Evolutionary conservation across 2,113 vertebrate genomes (phyloP).

Genomic region (Trichomycterus rosablanca): DNA sequence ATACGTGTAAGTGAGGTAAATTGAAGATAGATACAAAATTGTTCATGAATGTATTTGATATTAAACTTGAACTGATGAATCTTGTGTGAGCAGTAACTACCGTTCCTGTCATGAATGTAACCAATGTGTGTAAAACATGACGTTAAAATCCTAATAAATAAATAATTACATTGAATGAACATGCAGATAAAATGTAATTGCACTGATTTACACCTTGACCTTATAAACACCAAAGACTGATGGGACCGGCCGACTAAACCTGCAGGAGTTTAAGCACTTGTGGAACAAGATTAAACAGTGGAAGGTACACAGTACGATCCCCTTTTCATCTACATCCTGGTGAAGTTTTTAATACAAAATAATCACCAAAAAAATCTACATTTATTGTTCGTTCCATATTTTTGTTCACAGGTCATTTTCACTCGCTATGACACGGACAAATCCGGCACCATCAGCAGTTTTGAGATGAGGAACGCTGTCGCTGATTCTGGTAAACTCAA

Average conservation of each 20-base stretch:
- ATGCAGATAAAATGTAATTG: too few relatives aligned
- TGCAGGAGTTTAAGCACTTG: constrained; percentile 90
- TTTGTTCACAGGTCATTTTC: constrained; percentile 80
- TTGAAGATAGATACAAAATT: too few relatives aligned
- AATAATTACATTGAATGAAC: too few relatives aligned
- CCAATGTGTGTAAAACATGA: too few relatives aligned
- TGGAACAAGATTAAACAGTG: constrained; percentile 96
- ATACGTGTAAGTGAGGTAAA: too few relatives aligned
- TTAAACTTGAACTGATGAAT: too few relatives aligned
- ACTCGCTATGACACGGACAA: constrained; percentile 76
- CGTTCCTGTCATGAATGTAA: too few relatives aligned
- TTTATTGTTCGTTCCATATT: not conserved
- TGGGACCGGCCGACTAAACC: constrained; percentile 87
- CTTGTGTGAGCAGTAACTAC: too few relatives aligned
- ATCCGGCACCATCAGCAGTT: constrained; percentile 84
- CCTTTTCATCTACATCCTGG: not conserved
- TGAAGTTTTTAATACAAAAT: too few relatives aligned
- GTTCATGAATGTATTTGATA: too few relatives aligned
- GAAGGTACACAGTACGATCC: constrained; percentile 75
- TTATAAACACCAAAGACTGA: constrained; percentile 75
- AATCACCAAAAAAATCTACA: too few relatives aligned
- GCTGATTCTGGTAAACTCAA: constrained; percentile 80
- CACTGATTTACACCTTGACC: constrained; percentile 30
- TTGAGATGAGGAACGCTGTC: constrained; percentile 93
- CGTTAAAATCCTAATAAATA: too few relatives aligned